Evolutionary conservation across 2,888 invertebrate genomes (phyloP).

Genomic region (Cheilosia soror): DNA sequence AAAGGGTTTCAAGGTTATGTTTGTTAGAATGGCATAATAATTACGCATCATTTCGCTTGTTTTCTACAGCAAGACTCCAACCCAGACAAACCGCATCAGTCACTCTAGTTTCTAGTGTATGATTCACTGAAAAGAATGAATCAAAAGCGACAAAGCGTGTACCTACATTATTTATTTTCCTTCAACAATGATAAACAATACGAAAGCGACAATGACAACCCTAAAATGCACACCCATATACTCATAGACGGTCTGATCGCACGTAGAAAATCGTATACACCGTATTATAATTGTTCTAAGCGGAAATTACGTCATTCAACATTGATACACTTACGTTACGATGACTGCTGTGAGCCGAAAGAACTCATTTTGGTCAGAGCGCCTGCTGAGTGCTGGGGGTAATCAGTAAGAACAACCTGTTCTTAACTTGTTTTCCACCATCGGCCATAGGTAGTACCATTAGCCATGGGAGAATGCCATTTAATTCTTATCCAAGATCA

Average conservation of each 20-base stretch:
- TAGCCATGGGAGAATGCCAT: constrained; percentile 51
- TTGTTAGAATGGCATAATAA: too few species aligned
- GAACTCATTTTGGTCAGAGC: constrained; percentile 49
- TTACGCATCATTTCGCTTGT: too few species aligned
- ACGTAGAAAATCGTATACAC: constrained; percentile 10
- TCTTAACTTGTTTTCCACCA: constrained; percentile 63
- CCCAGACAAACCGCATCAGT: background rate
- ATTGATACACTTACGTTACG: constrained; percentile 48
- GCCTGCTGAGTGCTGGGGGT: constrained; percentile 10
- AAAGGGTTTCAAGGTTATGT: too few species aligned
- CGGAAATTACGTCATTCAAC: constrained; percentile 70
- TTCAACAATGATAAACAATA: constrained; percentile 31
- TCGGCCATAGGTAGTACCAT: constrained; percentile 21
- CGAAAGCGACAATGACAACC: constrained; percentile 10
- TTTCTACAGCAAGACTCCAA: too few species aligned
- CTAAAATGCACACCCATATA: constrained; percentile 3
- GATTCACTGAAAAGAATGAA: constrained; percentile 34
- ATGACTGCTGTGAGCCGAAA: constrained; percentile 33
- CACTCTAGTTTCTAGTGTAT: constrained; percentile 1
- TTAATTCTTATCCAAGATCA: constrained; percentile 54
- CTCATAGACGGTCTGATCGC: constrained; percentile 2
- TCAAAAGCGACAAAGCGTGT: constrained; percentile 32
- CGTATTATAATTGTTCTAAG: constrained; percentile 28
- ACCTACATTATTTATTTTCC: background rate
- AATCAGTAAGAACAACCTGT: constrained; percentile 57